These are phyloP conservation scores for Mythimna albipuncta DNA, from an alignment of 2,888 invertebrate genomes.

Conservation along the genomic window DNA sequence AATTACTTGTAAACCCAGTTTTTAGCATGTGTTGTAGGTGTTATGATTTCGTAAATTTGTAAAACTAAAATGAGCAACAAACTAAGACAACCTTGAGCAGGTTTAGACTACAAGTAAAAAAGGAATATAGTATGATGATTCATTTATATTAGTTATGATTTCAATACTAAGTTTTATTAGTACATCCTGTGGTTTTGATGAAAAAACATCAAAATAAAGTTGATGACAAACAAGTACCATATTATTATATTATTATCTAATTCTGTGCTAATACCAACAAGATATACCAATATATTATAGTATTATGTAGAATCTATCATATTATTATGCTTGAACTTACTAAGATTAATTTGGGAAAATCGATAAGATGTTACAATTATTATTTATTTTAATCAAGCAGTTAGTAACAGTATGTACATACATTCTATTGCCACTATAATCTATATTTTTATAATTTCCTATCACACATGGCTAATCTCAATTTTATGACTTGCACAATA, in stretches of 20 bases:
- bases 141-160: conserved; percentile 14
- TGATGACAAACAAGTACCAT: not conserved
- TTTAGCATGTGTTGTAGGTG: conserved; percentile 1
- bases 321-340: not conserved
- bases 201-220: not conserved
- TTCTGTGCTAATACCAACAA: not conserved
- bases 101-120: conserved; percentile 1
- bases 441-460: not conserved
- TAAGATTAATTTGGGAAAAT: not conserved
- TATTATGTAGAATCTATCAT: not conserved
- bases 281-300: too few species aligned
- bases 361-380: not conserved
- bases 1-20: not conserved
- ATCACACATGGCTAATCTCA: conserved; percentile 3
- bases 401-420: not conserved
- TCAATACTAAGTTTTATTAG: not conserved
- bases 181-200: not conserved
- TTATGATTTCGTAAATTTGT: not conserved
- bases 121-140: conserved; percentile 16
- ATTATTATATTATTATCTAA: not conserved
- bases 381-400: not conserved
- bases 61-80: not conserved
- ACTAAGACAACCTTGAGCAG: conserved; percentile 21
- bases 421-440: not conserved
- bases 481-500: conserved; percentile 10